Conservation (phyloP, 2,888 invertebrate genomes). For the Cerastis rubricosa region DNA sequence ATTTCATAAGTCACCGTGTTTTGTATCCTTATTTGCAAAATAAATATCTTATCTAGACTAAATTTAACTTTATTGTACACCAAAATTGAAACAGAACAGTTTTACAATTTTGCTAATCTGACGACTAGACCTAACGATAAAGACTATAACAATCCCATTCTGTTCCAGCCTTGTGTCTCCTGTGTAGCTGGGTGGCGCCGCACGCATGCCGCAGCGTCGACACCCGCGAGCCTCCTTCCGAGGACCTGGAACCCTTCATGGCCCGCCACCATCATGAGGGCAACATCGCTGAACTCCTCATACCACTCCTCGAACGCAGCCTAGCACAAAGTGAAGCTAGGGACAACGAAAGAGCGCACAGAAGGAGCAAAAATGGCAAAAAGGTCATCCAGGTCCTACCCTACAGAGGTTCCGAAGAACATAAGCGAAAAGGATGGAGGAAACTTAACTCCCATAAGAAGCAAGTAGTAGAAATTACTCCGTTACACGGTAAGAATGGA, state of each 20-base stretch:
- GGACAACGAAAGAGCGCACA: constrained; percentile 15
- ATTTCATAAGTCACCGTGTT: too few species aligned
- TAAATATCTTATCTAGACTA: too few species aligned
- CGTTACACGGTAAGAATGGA: constrained; percentile 54
- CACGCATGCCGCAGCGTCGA: constrained; percentile 49
- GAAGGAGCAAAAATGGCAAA: constrained; percentile 26
- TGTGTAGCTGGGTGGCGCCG: constrained; percentile 50
- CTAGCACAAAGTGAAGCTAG: constrained; percentile 44
- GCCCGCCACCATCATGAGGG: constrained; percentile 33
- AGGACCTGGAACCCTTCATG: constrained; percentile 42
- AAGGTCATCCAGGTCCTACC: constrained; percentile 59
- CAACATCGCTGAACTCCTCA: constrained; percentile 60
- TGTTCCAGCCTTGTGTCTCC: constrained; percentile 56
- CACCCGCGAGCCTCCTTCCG: constrained; percentile 30
- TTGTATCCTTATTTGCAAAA: too few species aligned
- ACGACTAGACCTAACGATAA: too few species aligned
- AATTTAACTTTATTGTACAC: too few species aligned
- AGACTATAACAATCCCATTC: background rate
- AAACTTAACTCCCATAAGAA: constrained; percentile 58
- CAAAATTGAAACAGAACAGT: too few species aligned
- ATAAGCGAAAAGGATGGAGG: constrained; percentile 47
- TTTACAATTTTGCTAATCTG: too few species aligned
- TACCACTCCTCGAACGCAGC: constrained; percentile 58
- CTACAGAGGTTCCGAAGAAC: constrained; percentile 47
- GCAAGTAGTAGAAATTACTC: constrained; percentile 62